phyloP scores from a whole-genome alignment of 1,140 invertebrate species.

The Mizuhopecten yessoensis region DNA sequence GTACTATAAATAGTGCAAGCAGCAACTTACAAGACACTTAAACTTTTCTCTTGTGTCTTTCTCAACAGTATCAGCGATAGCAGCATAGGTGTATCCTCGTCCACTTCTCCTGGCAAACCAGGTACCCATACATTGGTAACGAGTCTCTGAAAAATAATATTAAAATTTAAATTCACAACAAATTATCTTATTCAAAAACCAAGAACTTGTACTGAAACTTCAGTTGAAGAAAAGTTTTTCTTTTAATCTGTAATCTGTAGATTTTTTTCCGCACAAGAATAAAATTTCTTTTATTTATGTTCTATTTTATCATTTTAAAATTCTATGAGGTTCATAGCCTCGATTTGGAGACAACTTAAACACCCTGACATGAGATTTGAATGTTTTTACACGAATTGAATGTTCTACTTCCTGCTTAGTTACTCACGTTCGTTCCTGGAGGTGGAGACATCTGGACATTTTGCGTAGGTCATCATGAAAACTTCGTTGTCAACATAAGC shows the following conservation, averaged over 20 bases:
- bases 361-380: not conserved
- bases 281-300: no score
- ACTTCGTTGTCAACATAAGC: conserved; percentile 98
- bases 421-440: conserved; percentile 92
- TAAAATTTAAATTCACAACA: not conserved
- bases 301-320: no score
- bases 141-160: conserved; percentile 71
- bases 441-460: conserved; percentile 92
- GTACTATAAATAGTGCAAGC: no score
- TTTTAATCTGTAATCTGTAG: no score
- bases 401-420: not conserved
- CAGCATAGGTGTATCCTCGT: conserved; percentile 78
- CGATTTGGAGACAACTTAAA: no score
- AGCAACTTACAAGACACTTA: conserved; percentile 81
- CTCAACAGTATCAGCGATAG: conserved; percentile 86
- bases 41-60: conserved; percentile 78
- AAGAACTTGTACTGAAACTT: no score
- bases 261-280: no score
- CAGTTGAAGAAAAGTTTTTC: no score
- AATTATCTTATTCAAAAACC: not conserved
- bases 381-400: not conserved
- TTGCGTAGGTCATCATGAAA: conserved; percentile 96
- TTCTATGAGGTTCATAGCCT: no score
- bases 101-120: conserved; percentile 77
- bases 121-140: conserved; percentile 81